Evolutionary conservation across 2,113 vertebrate species (phyloP).

Genomic region (Falcunculus frontatus): DNA sequence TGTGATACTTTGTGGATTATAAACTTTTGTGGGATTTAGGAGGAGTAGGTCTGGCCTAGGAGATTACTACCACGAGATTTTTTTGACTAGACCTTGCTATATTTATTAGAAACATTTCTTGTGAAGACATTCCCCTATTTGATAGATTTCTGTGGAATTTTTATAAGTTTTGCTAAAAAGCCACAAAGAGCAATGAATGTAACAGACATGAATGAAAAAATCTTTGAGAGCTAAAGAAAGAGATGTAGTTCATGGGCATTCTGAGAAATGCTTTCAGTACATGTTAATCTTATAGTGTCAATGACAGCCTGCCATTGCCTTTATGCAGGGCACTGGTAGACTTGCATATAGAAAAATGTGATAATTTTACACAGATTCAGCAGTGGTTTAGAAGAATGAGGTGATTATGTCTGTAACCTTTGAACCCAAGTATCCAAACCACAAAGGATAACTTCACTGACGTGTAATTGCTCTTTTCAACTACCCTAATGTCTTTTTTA

Average conservation of each 20-base stretch:
- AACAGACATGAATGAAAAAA: neutral
- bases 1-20: neutral
- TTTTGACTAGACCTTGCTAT: neutral
- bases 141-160: neutral
- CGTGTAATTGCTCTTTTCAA: neutral
- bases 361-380: neutral
- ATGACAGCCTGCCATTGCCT: neutral
- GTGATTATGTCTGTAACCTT: neutral
- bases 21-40: neutral
- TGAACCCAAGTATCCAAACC: neutral
- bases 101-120: neutral
- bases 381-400: neutral
- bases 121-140: neutral
- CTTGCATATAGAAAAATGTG: neutral
- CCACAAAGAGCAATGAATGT: neutral
- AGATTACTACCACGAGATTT: neutral
- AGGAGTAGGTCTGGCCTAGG: neutral
- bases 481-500: neutral
- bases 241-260: neutral
- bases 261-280: neutral
- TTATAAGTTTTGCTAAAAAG: neutral
- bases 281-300: neutral
- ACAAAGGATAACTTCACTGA: neutral
- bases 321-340: neutral
- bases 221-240: neutral